Evolutionary conservation across 2,797 vertebrate species (phyloP), one percentile per base, ranked within the genome.

Genomic region (Falco rusticolus): DNA sequence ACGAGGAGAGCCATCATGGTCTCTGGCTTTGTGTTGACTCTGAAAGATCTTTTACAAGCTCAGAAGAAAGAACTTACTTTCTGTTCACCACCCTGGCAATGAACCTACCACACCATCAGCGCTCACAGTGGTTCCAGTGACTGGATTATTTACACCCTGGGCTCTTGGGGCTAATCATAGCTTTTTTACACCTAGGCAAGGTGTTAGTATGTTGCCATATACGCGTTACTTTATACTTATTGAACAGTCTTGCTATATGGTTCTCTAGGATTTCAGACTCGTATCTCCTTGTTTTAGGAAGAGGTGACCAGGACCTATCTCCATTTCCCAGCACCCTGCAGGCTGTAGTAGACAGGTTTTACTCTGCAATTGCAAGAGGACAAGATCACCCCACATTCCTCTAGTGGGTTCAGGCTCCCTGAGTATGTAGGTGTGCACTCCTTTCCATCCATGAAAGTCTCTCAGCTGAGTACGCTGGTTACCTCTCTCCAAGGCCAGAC

Each of bases 341-440:
- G 57, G 13, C 11, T 75, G 45, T 59, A 61, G 16, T 13, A 77
- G 54, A 29, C 26, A 66, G 26, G 10, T 28, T 86, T 15, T 4
- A 16, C 9, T 37, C 18, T 26, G 13, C 22, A 70, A 18, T 0
- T 59, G 12, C 31, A 61, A 26, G 54, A 85, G 28, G 21, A 53
- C 20, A 47, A 41, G 25, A 28, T 34, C 51, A 79, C 16, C 13
- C 6, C 19, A 37, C 8, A 0, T 41, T 53, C 4, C 41, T 16
- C 16, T 39, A 48, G 24, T 19, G 31, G 87, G 54, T 34, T 80
- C 37, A 31, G 22, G 22, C 7, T 79, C 66, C 48, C 11, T 13
- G 11, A 43, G 5, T 3, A 3, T 34, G 11, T 9, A 5, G 8
- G 28, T 9, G 6, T 26, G 2, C 0, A 1, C 17, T 47, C 33